Conservation (phyloP, 2,113 vertebrate genomes). For the Periophthalmodon schlosseri region DNA sequence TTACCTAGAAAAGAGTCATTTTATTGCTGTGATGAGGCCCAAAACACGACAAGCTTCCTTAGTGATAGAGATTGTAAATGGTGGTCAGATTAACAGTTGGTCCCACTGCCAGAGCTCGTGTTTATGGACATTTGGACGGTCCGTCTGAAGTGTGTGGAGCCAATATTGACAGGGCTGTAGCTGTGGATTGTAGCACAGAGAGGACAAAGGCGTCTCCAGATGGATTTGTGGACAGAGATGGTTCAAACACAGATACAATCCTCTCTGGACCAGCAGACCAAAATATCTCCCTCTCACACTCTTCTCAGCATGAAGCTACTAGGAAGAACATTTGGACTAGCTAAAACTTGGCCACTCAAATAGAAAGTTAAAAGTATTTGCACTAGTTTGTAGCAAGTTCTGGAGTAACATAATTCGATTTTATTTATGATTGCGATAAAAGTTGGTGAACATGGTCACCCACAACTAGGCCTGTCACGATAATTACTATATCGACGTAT, state of each 20-base stretch:
- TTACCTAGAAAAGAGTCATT: no score
- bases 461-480: no score
- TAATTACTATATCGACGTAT: no score
- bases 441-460: no score
- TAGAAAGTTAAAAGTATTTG: neutral
- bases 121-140: constrained; percentile 3
- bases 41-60: neutral
- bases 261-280: constrained; percentile 14
- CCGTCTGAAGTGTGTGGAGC: constrained; percentile 14
- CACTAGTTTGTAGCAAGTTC: neutral
- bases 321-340: neutral
- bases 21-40: no score
- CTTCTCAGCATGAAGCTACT: neutral
- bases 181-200: constrained; percentile 11
- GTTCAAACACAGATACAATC: constrained; percentile 3
- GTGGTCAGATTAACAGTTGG: neutral
- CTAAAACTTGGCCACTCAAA: neutral
- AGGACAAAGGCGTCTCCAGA: constrained; percentile 26
- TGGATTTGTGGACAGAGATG: constrained; percentile 38
- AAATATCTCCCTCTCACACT: neutral
- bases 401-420: constrained; percentile 14
- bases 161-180: constrained; percentile 27
- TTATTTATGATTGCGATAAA: no score
- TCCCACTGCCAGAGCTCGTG: neutral
- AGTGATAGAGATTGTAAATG: neutral